Conservation (phyloP, 2,113 vertebrate species). For the Gobio gobio region DNA sequence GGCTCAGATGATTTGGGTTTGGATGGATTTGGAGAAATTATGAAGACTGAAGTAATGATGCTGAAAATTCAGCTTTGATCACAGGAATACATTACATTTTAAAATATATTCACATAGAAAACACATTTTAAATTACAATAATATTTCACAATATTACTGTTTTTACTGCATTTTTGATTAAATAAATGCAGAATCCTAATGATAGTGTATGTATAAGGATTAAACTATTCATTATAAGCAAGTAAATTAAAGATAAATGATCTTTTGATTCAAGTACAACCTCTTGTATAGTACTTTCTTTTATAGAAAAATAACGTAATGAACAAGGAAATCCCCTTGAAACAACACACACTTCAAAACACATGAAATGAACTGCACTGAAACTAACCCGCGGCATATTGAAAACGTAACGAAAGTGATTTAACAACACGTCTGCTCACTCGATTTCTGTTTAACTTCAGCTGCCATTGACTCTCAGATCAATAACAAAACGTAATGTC, state of each 20-base stretch:
- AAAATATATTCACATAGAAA: no score
- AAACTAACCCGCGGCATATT: no score
- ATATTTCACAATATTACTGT: no score
- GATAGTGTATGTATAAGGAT: no score
- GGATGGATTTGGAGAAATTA: no score
- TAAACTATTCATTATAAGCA: neutral
- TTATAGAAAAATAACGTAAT: neutral
- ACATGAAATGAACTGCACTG: no score
- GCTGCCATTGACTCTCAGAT: conserved; percentile 17
- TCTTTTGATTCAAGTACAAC: neutral
- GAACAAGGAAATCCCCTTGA: neutral
- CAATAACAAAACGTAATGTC: neutral
- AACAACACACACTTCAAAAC: neutral
- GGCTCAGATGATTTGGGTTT: no score
- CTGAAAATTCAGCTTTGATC: neutral
- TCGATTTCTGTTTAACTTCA: neutral
- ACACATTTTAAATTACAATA: no score
- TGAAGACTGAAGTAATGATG: neutral
- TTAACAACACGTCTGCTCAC: no score
- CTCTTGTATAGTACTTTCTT: neutral
- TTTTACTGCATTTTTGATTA: no score
- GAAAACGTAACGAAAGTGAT: no score
- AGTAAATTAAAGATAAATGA: neutral
- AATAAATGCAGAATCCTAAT: neutral
- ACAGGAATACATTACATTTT: neutral